These are phyloP conservation scores for Lypha dubia DNA, from an alignment of 2,888 invertebrate species.

Conservation along the genomic window DNA sequence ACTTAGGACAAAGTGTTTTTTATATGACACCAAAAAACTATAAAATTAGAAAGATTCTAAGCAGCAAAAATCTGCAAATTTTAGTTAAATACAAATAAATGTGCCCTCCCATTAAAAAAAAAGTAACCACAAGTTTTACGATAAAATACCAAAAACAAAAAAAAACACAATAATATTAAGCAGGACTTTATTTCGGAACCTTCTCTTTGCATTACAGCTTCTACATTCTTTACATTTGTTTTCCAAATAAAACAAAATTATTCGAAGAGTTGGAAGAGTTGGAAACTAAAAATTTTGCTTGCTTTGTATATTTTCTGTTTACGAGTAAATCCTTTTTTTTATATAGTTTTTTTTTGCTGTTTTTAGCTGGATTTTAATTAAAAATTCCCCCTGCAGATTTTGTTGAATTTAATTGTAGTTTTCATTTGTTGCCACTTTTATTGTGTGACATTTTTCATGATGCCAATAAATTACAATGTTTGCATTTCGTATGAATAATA, in stretches of 20 bases:
- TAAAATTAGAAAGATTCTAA: neutral
- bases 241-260: conserved; percentile 12
- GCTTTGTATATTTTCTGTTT: neutral
- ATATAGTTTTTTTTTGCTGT: neutral
- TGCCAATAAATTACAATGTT: conserved; percentile 43
- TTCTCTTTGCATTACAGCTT: neutral
- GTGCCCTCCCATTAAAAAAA: neutral
- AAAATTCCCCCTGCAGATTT: neutral
- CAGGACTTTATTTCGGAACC: neutral
- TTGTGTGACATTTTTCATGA: conserved; percentile 38
- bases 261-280: too few relatives aligned
- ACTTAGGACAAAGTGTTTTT: too few relatives aligned
- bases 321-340: too few relatives aligned
- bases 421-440: conserved; percentile 31
- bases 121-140: neutral
- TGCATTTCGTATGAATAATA: conserved; percentile 41
- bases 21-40: neutral
- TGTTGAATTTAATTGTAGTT: conserved; percentile 40
- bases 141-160: too few relatives aligned
- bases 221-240: neutral
- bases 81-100: neutral
- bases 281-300: conserved; percentile 2
- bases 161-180: neutral
- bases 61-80: neutral
- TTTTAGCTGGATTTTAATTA: conserved; percentile 50